Evolutionary conservation across 2,797 vertebrate genomes (phyloP), one percentile per base, ranked within the genome.

Genomic region (Morelia viridis): DNA sequence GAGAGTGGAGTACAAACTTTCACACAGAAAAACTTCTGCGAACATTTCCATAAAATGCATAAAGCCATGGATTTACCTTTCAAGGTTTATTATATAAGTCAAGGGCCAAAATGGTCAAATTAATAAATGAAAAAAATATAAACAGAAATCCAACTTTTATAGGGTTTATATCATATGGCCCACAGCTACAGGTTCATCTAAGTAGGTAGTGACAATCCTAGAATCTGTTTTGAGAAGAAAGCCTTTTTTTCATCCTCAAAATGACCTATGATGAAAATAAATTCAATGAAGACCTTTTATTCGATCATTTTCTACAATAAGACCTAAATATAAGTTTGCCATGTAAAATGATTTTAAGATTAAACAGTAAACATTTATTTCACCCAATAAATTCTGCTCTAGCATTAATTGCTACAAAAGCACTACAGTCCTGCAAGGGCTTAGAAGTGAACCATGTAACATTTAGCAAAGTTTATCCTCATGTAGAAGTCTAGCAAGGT

Each of bases 221-320:
- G 10, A 6, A 80, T 58, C 28, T 26, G 50, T 84, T 62, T 11
- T 53, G 28, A 83, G 22, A 46, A 61, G 17, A 62, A 83, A 84
- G 28, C 10, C 12, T 19, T 56, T n/a, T 56, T 10, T 22, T 7
- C 3, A 41, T 22, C 71, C 28, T 84, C 57, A 62, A 13, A 26
- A 1, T 65, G 50, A 71, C 84, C 31, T 87, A 28, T n/a, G 9
- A 46, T 68, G 15, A 46, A 86, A 68, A 65, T 65, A 90, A 85
- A 64, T 17, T n/a, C 89, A 90, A 90, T 41, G 53, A 89, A 89
- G 64, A n/a, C n/a, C 19, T 84, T 89, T 85, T 62, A 57, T 64
- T 65, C 90, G 85, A 85, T 62, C 50, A 26, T 85, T 90, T 89
- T 85, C 50, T 62, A 22, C 35, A 85, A 41, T 31, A 9, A 10